phyloP scores from a whole-genome alignment of 2,113 vertebrate genomes.

The Salvelinus namaycush region DNA sequence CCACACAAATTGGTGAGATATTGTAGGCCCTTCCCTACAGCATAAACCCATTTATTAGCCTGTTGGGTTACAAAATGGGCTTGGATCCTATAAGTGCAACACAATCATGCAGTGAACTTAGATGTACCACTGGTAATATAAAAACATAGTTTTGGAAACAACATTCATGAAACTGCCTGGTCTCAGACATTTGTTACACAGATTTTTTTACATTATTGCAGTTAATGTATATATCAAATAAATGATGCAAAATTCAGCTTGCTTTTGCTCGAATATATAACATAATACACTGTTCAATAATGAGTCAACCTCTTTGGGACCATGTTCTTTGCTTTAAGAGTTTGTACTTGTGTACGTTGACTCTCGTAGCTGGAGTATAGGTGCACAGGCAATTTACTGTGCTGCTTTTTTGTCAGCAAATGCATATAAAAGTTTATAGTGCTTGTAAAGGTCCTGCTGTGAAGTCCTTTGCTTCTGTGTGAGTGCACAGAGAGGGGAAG shows the following conservation, averaged over 20 bases:
- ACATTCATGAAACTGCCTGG: too few relatives aligned
- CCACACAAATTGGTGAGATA: constrained; percentile 21
- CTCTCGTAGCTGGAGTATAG: constrained; percentile 56
- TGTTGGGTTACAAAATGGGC: neutral
- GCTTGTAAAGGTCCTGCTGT: constrained; percentile 79
- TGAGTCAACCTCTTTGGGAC: constrained; percentile 20
- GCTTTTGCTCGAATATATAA: constrained; percentile 59
- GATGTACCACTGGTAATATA: too few relatives aligned
- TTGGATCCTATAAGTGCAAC: too few relatives aligned
- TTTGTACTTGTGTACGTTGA: neutral
- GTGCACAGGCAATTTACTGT: constrained; percentile 69
- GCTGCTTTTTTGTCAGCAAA: constrained; percentile 56
- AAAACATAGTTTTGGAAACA: too few relatives aligned
- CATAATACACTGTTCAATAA: constrained; percentile 11
- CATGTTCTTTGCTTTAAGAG: constrained; percentile 7
- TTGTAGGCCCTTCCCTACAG: neutral
- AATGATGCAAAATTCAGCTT: constrained; percentile 34
- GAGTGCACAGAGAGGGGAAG: constrained; percentile 42
- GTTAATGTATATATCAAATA: too few relatives aligned
- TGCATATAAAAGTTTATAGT: constrained; percentile 84
- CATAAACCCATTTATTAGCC: neutral
- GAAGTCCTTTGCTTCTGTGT: constrained; percentile 82
- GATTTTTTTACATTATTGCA: too few relatives aligned
- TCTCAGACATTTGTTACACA: too few relatives aligned
- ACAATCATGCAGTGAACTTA: too few relatives aligned